phyloP scores from a whole-genome alignment of 1,140 invertebrate genomes.

The Drosophila bipectinata region DNA sequence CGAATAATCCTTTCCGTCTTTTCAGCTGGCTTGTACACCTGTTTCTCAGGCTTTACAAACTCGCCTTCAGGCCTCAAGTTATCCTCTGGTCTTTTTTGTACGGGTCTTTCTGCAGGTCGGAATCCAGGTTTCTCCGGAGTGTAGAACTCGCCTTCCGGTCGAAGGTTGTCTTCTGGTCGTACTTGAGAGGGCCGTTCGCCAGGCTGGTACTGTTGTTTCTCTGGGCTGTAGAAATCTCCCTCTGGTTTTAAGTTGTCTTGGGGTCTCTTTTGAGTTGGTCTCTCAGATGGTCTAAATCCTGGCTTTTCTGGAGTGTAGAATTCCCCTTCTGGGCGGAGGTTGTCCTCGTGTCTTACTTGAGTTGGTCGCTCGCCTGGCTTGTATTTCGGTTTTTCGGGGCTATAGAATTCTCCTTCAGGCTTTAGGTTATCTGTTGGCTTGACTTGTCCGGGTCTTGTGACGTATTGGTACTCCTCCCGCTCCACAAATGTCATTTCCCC shows the following conservation, averaged over 20 bases:
- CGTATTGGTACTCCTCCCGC: conserved; percentile 83
- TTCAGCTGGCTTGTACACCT: conserved; percentile 85
- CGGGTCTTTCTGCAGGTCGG: conserved; percentile 77
- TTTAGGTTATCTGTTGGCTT: conserved; percentile 87
- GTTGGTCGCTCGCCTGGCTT: conserved; percentile 85
- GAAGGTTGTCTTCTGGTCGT: conserved; percentile 86
- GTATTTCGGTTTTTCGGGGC: conserved; percentile 82
- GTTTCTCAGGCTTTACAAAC: conserved; percentile 82
- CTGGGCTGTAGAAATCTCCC: conserved; percentile 86
- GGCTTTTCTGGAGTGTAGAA: conserved; percentile 85
- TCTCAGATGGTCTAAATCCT: conserved; percentile 84
- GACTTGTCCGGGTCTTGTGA: conserved; percentile 86
- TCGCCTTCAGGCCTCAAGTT: conserved; percentile 85
- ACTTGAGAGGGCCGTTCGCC: conserved; percentile 84
- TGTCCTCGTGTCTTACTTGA: conserved; percentile 86
- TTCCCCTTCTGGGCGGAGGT: conserved; percentile 85
- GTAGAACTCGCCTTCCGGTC: conserved; percentile 86
- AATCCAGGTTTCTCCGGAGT: conserved; percentile 65
- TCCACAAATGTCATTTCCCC: conserved; percentile 86
- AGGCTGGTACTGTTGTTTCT: conserved; percentile 64
- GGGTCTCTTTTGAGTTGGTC: conserved; percentile 85
- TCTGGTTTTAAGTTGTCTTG: conserved; percentile 88
- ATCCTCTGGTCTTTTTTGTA: conserved; percentile 83
- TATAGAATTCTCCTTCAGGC: conserved; percentile 20
- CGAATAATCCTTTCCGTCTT: conserved; percentile 85